Conservation (phyloP, 30 jellyfish, hydroid and myxozoan genomes). For the Rhopilema esculentum region DNA sequence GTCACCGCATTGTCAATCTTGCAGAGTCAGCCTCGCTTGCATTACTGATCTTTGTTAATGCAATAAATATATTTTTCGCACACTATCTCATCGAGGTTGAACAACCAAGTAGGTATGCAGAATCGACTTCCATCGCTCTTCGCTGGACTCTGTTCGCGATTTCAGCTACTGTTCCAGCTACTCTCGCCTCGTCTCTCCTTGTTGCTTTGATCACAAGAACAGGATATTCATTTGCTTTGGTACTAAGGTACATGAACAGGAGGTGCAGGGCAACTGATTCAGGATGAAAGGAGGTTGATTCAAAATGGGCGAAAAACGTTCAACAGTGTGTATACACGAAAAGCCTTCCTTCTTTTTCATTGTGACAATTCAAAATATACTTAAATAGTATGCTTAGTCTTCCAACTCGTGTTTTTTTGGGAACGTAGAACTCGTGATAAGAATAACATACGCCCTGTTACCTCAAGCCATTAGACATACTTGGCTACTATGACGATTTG, state of each 20-base stretch:
- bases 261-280: neutral
- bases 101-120: neutral
- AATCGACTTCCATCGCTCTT: neutral
- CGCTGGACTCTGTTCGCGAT: slow-evolving; percentile 12
- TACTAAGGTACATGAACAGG: neutral
- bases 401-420: too few relatives aligned
- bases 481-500: too few relatives aligned
- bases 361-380: too few relatives aligned
- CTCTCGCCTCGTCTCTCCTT: neutral
- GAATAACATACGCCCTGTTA: too few relatives aligned
- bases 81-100: slow-evolving; percentile 22
- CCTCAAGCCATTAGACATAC: too few relatives aligned
- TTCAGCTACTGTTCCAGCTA: slow-evolving; percentile 5
- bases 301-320: too few relatives aligned
- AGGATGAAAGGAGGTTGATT: neutral
- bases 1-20: slow-evolving; percentile 14
- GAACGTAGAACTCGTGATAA: too few relatives aligned
- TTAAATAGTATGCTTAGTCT: too few relatives aligned
- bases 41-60: neutral
- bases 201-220: neutral
- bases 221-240: neutral
- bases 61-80: slow-evolving; percentile 43
- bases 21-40: slow-evolving; percentile 38
- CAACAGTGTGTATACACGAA: too few relatives aligned
- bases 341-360: too few relatives aligned